A percentile compares a stretch with the other conserved stretches of the same genome.
Evolutionary conservation across 2,797 vertebrate genomes (phyloP).

Genomic region (Propithecus deckenii): DNA sequence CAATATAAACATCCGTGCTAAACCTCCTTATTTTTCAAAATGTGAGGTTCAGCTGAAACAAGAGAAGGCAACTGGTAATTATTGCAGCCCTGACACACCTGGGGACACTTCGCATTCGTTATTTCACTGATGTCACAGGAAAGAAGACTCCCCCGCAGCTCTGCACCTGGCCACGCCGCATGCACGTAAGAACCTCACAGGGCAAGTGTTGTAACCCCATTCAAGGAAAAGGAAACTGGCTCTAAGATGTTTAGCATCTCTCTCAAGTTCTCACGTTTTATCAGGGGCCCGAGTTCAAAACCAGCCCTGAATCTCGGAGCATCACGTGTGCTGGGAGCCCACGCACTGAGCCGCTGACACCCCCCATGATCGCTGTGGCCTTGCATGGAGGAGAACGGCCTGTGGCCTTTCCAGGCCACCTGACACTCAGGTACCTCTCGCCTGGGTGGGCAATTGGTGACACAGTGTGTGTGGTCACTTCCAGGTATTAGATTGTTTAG

Average conservation of each 20-base stretch:
- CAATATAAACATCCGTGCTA: not conserved
- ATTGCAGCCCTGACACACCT: too few species aligned
- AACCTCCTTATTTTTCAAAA: not conserved
- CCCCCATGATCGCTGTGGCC: fast-evolving
- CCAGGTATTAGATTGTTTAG: not conserved
- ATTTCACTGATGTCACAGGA: not conserved
- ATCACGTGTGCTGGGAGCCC: not conserved
- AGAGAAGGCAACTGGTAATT: too few species aligned
- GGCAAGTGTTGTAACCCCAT: not conserved
- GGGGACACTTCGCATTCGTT: fast-evolving
- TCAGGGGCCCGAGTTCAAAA: not conserved
- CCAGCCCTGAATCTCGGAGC: not conserved
- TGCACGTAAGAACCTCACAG: fast-evolving
- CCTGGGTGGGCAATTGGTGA: not conserved
- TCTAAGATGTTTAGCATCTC: not conserved
- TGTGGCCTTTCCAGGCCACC: not conserved
- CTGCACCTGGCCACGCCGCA: not conserved
- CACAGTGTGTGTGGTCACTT: not conserved
- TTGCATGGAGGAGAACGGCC: fast-evolving
- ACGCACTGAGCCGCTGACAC: not conserved
- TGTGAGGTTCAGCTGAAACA: not conserved
- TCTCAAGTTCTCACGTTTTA: not conserved
- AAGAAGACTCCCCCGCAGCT: fast-evolving
- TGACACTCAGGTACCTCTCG: not conserved
- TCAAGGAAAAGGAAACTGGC: too few species aligned